phyloP scores from a whole-genome alignment of 2,113 vertebrate species.

The Orientallactaga bullata region DNA sequence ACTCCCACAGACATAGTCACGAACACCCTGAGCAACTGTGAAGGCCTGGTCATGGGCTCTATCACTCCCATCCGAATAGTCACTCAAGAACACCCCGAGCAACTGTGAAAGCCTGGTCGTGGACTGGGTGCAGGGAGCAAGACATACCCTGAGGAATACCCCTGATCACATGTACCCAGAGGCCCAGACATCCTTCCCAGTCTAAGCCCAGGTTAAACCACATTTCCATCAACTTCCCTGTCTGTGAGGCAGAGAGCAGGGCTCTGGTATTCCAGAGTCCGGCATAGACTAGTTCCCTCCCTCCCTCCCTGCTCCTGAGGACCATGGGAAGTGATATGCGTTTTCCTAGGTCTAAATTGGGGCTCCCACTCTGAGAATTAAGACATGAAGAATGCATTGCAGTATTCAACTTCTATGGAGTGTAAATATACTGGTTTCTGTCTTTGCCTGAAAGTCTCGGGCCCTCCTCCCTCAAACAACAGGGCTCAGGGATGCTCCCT shows the following conservation, averaged over 20 bases:
- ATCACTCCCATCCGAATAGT: not conserved
- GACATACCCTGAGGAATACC: not conserved
- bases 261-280: not conserved
- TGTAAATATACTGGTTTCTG: not conserved
- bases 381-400: not conserved
- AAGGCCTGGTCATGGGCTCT: not conserved
- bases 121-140: not conserved
- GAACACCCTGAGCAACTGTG: not conserved
- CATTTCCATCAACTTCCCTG: not conserved
- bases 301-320: not conserved
- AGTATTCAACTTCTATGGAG: not conserved
- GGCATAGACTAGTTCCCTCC: not conserved
- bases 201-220: not conserved
- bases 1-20: no score
- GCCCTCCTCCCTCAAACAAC: not conserved
- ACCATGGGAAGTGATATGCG: not conserved
- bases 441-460: not conserved
- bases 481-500: not conserved
- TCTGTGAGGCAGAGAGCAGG: not conserved
- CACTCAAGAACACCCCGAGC: not conserved
- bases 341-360: not conserved
- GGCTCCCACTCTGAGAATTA: not conserved
- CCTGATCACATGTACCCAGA: not conserved
- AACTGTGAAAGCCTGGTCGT: not conserved
- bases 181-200: not conserved